Conservation (phyloP, 1,140 invertebrate species). For the Meteorus sp. region DNA sequence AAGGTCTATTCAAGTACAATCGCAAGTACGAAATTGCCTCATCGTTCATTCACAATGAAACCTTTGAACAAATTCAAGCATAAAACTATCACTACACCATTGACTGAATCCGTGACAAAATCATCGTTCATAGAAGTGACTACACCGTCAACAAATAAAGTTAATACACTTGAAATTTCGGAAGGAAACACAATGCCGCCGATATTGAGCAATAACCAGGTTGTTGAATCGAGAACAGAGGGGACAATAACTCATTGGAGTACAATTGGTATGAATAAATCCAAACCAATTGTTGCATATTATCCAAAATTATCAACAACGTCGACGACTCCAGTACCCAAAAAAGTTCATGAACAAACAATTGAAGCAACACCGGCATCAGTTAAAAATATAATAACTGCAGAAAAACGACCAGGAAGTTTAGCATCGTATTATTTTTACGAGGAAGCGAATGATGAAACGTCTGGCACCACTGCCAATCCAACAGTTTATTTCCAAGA, state of each 20-base stretch:
- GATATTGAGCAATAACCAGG: slow-evolving; percentile 32
- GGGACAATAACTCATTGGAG: slow-evolving; percentile 40
- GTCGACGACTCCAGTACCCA: slow-evolving; percentile 56
- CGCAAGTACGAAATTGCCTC: slow-evolving; percentile 26
- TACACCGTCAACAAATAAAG: slow-evolving; percentile 32
- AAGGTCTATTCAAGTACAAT: slow-evolving; percentile 45
- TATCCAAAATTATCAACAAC: slow-evolving; percentile 64
- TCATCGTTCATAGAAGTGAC: slow-evolving; percentile 35
- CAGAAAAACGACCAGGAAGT: slow-evolving; percentile 30
- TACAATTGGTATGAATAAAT: slow-evolving; percentile 54
- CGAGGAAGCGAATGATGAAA: slow-evolving; percentile 51
- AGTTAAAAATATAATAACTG: slow-evolving; percentile 34
- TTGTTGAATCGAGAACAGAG: slow-evolving; percentile 16
- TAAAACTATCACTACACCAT: slow-evolving; percentile 19
- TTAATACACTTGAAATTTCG: slow-evolving; percentile 35
- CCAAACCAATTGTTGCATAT: slow-evolving; percentile 63
- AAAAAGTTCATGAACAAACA: slow-evolving; percentile 52
- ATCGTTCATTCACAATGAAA: slow-evolving; percentile 36
- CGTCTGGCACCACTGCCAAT: slow-evolving; percentile 41
- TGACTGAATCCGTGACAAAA: slow-evolving; percentile 4
- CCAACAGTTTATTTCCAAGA: slow-evolving; percentile 42
- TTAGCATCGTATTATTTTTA: slow-evolving; percentile 56
- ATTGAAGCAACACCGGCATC: slow-evolving; percentile 49
- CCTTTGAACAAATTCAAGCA: slow-evolving; percentile 33
- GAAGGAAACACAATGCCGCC: slow-evolving; percentile 34